Conservation (phyloP, 2,797 vertebrate species). For the Crax fasciolata region DNA sequence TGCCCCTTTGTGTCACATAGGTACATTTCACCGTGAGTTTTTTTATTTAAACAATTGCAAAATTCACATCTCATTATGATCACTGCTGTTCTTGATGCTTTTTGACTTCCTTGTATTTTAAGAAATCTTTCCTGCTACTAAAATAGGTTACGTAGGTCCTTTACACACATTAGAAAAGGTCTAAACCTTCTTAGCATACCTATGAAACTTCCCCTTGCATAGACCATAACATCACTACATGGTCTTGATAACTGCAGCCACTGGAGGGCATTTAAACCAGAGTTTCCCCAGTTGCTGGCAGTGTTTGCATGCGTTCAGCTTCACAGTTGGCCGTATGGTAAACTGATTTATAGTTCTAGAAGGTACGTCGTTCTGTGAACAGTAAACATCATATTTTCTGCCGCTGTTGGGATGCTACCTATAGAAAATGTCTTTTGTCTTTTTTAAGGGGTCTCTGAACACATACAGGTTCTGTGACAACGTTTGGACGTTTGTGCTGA, state of each 20-base stretch:
- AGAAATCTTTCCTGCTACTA: not conserved
- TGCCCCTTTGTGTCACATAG: not conserved
- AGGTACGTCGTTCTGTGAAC: not conserved
- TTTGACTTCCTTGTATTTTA: not conserved
- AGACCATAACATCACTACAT: rapidly evolving
- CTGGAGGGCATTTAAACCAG: conserved; percentile 66
- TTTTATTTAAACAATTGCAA: not conserved
- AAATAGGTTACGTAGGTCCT: not conserved
- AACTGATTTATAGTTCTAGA: not conserved
- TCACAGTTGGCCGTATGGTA: not conserved
- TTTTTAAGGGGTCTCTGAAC: conserved; percentile 94
- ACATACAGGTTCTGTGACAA: conserved; percentile 99
- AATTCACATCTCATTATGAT: not conserved
- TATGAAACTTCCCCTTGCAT: not conserved
- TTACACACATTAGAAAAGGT: not conserved
- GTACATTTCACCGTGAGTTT: not conserved
- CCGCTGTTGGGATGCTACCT: not conserved
- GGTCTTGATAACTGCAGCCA: conserved; percentile 43
- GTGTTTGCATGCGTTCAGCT: not conserved
- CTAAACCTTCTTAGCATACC: not conserved
- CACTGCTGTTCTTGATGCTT: not conserved
- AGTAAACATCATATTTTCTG: not conserved
- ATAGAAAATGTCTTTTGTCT: conserved; percentile 65
- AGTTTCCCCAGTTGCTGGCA: not conserved
- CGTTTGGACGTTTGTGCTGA: conserved; percentile 98